Percentiles rank a stretch among this genome's conserved stretches.
These are phyloP conservation scores for Monopis laevigella DNA, from an alignment of 2,888 invertebrate species.

Conservation along the genomic window DNA sequence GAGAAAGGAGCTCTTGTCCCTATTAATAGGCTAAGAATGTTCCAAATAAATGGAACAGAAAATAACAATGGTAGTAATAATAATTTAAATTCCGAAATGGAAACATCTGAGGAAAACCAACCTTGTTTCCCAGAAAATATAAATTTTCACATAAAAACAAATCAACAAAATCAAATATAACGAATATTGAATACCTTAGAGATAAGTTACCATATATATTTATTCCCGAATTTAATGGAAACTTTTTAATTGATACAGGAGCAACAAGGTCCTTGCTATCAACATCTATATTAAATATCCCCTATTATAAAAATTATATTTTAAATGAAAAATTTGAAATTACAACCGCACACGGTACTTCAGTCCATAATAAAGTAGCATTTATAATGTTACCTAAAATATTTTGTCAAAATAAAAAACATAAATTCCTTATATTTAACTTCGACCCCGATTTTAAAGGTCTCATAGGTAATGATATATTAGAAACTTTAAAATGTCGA, in stretches of 20 bases:
- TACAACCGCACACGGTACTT: constrained; percentile 1
- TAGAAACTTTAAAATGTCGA: constrained; percentile 6
- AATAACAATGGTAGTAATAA: not conserved
- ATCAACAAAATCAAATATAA: not conserved
- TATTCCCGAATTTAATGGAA: constrained; percentile 3
- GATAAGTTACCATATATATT: constrained; percentile 2
- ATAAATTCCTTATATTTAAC: constrained; percentile 15
- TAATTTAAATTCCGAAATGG: not conserved
- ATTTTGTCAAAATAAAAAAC: constrained; percentile 7
- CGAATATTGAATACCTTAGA: not conserved
- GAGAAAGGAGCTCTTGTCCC: not conserved
- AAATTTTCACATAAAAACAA: not conserved
- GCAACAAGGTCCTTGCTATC: constrained; percentile 2
- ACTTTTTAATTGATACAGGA: constrained; percentile 13
- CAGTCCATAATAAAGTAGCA: not conserved
- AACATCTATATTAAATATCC: not conserved
- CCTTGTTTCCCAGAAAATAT: not conserved
- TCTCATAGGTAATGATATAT: constrained; percentile 14
- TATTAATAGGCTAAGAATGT: not conserved
- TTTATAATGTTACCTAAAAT: not conserved
- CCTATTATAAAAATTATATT: not conserved
- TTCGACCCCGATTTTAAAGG: constrained; percentile 13
- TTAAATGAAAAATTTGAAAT: constrained; percentile 1
- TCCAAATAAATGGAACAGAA: not conserved
- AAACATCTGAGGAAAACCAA: too few species aligned